Conservation (phyloP, 2,888 invertebrate genomes). For the Hydrotaea cyrtoneurina region DNA sequence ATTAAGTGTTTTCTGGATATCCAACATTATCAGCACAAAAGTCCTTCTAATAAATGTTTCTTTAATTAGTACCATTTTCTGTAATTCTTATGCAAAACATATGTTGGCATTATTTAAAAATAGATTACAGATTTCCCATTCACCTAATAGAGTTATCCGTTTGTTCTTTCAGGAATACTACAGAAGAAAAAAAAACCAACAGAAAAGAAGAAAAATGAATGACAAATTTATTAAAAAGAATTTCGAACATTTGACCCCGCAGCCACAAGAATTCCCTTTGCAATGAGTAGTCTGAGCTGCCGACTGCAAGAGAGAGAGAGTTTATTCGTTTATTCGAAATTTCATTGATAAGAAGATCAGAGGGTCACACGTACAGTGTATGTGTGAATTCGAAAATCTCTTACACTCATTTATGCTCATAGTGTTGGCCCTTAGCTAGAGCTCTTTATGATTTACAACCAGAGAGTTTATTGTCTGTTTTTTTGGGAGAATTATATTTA, state of each 20-base stretch:
- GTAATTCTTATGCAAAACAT: neutral
- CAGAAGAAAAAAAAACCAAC: neutral
- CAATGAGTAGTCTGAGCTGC: neutral
- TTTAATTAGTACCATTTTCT: neutral
- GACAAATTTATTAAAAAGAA: constrained; percentile 22
- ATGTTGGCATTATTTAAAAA: neutral
- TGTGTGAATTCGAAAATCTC: constrained; percentile 48
- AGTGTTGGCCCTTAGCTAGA: neutral
- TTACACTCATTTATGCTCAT: neutral
- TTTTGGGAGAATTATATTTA: neutral
- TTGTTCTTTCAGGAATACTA: too few species aligned
- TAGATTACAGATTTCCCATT: neutral
- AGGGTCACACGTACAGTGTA: constrained; percentile 48
- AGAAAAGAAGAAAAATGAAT: neutral
- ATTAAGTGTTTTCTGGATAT: neutral
- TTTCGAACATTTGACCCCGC: constrained; percentile 16
- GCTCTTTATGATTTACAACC: neutral
- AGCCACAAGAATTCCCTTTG: neutral
- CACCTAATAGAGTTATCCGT: constrained; percentile 22
- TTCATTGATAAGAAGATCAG: constrained; percentile 52
- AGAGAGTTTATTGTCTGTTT: neutral
- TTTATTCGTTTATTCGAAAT: constrained; percentile 1
- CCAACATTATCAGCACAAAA: neutral
- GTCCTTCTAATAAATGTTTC: neutral
- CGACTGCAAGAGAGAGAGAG: neutral